A percentile compares a stretch with the other conserved stretches of the same genome.
These are phyloP conservation scores for Xiphorhynchus erythropygius DNA, from an alignment of 2,797 vertebrate species.

Conservation along the genomic window DNA sequence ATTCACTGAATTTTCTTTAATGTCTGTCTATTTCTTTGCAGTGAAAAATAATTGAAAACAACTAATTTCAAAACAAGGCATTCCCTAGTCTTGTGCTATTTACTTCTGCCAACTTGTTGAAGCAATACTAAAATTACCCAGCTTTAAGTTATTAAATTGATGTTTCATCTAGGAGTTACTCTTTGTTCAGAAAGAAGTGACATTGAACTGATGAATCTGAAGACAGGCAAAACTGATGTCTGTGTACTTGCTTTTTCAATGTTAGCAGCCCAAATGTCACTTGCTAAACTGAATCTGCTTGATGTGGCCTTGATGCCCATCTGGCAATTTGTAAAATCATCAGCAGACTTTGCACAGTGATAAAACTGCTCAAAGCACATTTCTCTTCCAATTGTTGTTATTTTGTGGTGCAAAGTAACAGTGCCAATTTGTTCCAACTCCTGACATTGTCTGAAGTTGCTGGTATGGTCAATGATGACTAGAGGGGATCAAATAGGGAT, in stretches of 20 bases:
- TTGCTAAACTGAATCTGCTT: slow-evolving; percentile 1
- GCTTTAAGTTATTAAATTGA: neutral
- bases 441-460: neutral
- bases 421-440: neutral
- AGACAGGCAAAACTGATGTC: neutral
- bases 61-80: neutral
- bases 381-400: neutral
- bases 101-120: neutral
- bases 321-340: slow-evolving; percentile 25
- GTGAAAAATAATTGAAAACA: neutral
- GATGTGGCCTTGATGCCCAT: neutral
- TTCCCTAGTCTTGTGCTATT: neutral
- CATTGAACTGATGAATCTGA: neutral
- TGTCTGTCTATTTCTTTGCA: neutral
- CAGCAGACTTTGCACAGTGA: neutral
- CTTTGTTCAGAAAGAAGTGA: neutral
- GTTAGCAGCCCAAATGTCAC: neutral
- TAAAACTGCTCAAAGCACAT: neutral
- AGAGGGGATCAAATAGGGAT: neutral
- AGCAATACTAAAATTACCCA: neutral
- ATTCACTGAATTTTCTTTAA: neutral
- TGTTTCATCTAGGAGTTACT: neutral
- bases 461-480: neutral
- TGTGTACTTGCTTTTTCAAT: neutral
- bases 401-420: neutral